Evolutionary conservation across 2,888 invertebrate species (phyloP).

Genomic region (Oasisia sp.): DNA sequence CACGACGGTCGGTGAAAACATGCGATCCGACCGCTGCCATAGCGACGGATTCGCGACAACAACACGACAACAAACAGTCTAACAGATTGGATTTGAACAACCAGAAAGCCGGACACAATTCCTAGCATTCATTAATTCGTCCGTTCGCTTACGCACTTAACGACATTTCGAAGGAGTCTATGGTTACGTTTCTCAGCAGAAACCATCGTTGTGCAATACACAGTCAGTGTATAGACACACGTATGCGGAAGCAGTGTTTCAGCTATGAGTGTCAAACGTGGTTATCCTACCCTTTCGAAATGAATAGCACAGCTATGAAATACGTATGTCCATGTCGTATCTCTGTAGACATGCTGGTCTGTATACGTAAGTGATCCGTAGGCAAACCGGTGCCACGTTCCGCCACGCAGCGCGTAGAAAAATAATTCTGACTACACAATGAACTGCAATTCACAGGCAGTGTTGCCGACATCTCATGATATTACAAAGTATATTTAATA

Average conservation of each 20-base stretch:
- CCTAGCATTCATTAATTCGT: neutral
- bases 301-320: neutral
- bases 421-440: neutral
- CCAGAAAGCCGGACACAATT: neutral
- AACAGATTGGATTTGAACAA: neutral
- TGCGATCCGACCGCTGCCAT: neutral
- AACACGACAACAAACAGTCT: neutral
- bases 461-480: neutral
- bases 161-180: neutral
- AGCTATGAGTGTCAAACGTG: neutral
- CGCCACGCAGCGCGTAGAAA: neutral
- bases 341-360: neutral
- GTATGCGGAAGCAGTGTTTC: neutral
- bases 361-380: neutral
- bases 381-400: neutral
- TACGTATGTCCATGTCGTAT: neutral
- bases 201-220: neutral
- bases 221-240: neutral
- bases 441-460: neutral
- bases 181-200: neutral
- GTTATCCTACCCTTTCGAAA: neutral
- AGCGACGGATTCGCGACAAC: neutral
- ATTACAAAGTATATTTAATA: constrained; percentile 1
- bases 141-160: neutral
- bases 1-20: neutral